Evolutionary conservation across 2,113 vertebrate genomes (phyloP).

Genomic region (Verasper variegatus): DNA sequence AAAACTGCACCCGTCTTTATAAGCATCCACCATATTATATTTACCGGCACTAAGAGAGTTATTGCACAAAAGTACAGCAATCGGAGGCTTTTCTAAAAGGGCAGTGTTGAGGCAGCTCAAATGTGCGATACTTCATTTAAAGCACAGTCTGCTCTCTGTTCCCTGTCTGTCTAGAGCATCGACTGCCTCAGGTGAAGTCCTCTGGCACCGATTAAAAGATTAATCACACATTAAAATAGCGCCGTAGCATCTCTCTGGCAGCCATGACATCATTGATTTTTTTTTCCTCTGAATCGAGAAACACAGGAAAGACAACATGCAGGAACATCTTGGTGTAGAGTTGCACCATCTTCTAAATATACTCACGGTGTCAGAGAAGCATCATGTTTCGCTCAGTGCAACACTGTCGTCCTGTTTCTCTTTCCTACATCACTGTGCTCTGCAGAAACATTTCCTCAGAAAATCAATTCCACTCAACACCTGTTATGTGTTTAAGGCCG

Average conservation of each 20-base stretch:
- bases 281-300: conserved; percentile 7
- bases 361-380: background rate
- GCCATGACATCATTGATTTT: conserved; percentile 7
- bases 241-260: background rate
- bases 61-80: conserved; percentile 16
- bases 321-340: conserved; percentile 3
- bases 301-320: background rate
- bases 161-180: background rate
- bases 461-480: conserved; percentile 67
- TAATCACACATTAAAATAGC: conserved; percentile 40
- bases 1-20: background rate
- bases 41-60: conserved; percentile 17
- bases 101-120: conserved; percentile 11
- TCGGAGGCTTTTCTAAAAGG: conserved; percentile 16
- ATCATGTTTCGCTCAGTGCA: conserved; percentile 7
- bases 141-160: conserved; percentile 7
- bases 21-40: conserved; percentile 38
- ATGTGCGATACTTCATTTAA: conserved; percentile 37
- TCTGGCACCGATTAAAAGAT: conserved; percentile 26
- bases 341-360: conserved; percentile 22
- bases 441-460: conserved; percentile 56
- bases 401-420: background rate
- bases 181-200: conserved; percentile 9
- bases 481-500: conserved; percentile 54
- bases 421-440: conserved; percentile 30